Percentiles rank a stretch among this genome's conserved stretches.
Conservation (phyloP, 2,797 vertebrate species). For the Neomorphus geoffroyi region DNA sequence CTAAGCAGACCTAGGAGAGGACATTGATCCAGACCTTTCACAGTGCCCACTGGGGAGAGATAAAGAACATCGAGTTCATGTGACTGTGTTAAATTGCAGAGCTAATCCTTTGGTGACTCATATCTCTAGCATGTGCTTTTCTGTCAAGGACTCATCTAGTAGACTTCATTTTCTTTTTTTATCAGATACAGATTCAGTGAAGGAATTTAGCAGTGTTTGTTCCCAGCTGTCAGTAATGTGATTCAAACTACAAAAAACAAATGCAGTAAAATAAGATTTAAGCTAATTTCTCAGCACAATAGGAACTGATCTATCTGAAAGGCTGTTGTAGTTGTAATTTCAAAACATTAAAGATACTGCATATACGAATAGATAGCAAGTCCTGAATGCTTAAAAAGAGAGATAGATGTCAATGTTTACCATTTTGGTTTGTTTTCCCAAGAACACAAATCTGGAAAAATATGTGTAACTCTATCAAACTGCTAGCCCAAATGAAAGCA, state of each 20-base stretch:
- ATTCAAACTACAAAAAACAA: neutral
- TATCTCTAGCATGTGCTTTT: neutral
- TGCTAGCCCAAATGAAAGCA: neutral
- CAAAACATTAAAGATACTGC: neutral
- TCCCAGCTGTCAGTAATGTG: neutral
- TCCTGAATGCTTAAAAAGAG: neutral
- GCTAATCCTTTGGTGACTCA: constrained; percentile 31
- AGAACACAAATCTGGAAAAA: neutral
- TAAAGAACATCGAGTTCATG: neutral
- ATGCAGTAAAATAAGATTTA: neutral
- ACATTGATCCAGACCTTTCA: neutral
- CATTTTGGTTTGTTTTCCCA: neutral
- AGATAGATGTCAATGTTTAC: neutral
- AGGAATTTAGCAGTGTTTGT: neutral
- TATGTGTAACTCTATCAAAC: neutral
- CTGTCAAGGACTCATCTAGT: neutral
- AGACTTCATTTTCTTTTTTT: neutral
- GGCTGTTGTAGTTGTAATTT: neutral
- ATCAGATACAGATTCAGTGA: neutral
- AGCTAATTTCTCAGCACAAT: neutral
- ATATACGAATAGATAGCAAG: neutral
- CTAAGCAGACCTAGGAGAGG: neutral
- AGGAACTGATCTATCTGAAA: neutral
- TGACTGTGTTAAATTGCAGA: neutral
- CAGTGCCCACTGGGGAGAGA: neutral